phyloP scores from a whole-genome alignment of 2,797 vertebrate species.

The Ptychadena robeensis region DNA sequence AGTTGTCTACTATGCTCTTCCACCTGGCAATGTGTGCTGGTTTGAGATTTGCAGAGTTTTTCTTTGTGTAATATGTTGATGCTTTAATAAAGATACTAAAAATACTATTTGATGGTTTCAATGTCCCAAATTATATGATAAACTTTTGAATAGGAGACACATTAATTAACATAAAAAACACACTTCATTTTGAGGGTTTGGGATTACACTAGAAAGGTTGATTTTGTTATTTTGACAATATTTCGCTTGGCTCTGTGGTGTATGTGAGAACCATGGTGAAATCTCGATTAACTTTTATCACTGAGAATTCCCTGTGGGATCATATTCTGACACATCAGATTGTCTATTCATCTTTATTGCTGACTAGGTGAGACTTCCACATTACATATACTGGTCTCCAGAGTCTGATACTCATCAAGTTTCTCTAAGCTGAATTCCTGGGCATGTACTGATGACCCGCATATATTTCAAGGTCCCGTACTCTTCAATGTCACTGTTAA shows the following conservation, averaged over 20 bases:
- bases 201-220: not conserved
- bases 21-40: too few relatives aligned
- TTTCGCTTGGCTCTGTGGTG: not conserved
- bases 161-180: too few relatives aligned
- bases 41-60: too few relatives aligned
- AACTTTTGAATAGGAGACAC: too few relatives aligned
- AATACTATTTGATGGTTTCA: too few relatives aligned
- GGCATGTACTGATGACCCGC: constrained; percentile 38
- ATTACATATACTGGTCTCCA: constrained; percentile 42
- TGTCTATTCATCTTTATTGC: constrained; percentile 50
- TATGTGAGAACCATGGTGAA: not conserved
- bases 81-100: too few relatives aligned
- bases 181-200: too few relatives aligned
- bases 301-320: constrained; percentile 29
- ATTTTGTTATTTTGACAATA: too few relatives aligned
- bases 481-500: constrained; percentile 21
- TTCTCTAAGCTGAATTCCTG: constrained; percentile 42
- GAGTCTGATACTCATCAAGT: constrained; percentile 55
- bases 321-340: constrained; percentile 47
- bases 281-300: constrained; percentile 5
- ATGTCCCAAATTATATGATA: too few relatives aligned
- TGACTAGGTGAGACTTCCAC: constrained; percentile 47
- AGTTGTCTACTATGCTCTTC: too few relatives aligned
- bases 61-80: too few relatives aligned
- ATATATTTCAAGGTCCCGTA: constrained; percentile 44